Percentiles rank a stretch among this genome's conserved stretches.
phyloP scores from a whole-genome alignment of 2,113 vertebrate genomes.

The Procavia capensis region DNA sequence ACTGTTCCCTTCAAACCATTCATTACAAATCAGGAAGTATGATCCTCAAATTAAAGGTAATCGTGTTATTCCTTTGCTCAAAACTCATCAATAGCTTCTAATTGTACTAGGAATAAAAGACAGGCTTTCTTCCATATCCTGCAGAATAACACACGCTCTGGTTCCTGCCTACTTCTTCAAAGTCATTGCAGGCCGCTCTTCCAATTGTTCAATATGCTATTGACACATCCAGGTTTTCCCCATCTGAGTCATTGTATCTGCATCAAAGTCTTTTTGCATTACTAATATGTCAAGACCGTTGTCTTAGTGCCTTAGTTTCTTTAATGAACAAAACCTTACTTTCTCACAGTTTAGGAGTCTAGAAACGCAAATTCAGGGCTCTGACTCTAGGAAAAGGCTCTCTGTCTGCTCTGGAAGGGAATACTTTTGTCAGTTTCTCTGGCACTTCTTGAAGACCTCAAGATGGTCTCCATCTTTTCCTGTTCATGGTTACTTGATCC shows the following conservation, averaged over 20 bases:
- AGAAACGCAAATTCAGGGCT: too few relatives aligned
- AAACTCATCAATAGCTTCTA: not conserved
- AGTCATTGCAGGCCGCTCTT: not conserved
- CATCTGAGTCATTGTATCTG: not conserved
- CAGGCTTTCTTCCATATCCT: not conserved
- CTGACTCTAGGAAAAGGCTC: too few relatives aligned
- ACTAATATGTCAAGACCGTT: too few relatives aligned
- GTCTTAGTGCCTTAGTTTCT: too few relatives aligned
- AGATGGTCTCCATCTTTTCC: too few relatives aligned
- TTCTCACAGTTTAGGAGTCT: too few relatives aligned
- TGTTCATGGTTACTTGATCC: too few relatives aligned
- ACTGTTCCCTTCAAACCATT: not conserved
- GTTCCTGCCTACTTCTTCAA: not conserved
- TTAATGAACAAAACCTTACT: too few relatives aligned
- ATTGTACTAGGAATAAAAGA: not conserved
- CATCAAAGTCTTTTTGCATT: not conserved
- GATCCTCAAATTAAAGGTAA: not conserved
- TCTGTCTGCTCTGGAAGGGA: too few relatives aligned
- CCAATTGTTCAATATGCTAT: not conserved
- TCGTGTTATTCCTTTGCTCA: not conserved
- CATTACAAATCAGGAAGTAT: not conserved
- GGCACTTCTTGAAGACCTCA: too few relatives aligned
- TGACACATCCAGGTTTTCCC: not conserved
- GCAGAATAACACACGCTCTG: not conserved
- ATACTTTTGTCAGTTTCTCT: too few relatives aligned